Conservation (phyloP, 2,797 vertebrate species). For the Emys orbicularis region DNA sequence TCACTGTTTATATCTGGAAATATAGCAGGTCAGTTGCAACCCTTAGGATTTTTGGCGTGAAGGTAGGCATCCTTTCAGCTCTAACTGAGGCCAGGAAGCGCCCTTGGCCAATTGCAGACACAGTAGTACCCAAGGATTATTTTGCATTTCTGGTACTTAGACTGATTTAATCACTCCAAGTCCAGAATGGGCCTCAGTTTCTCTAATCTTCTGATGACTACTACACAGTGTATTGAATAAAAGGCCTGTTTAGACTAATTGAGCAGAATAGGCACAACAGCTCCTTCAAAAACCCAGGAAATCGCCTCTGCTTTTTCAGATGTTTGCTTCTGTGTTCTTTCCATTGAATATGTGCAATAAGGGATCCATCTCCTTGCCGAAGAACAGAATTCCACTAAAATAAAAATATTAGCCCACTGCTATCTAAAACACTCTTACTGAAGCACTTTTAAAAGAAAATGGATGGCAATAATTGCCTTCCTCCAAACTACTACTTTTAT, state of each 20-base stretch:
- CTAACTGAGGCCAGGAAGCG: background rate
- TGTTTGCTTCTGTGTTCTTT: background rate
- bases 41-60: background rate
- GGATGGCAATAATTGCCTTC: background rate
- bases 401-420: background rate
- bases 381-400: background rate
- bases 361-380: background rate
- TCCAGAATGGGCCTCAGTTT: background rate
- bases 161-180: background rate
- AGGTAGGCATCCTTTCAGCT: background rate
- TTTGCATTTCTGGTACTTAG: background rate
- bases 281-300: background rate
- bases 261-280: background rate
- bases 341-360: background rate
- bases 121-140: background rate
- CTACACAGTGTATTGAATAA: background rate
- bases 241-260: background rate
- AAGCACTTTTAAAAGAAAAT: background rate
- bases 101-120: background rate
- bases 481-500: background rate
- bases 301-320: background rate
- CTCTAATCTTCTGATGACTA: background rate
- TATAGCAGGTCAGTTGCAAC: background rate
- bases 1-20: background rate
- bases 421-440: background rate